phyloP scores from a whole-genome alignment of 2,888 invertebrate species.

The Lamellibrachia satsuma region DNA sequence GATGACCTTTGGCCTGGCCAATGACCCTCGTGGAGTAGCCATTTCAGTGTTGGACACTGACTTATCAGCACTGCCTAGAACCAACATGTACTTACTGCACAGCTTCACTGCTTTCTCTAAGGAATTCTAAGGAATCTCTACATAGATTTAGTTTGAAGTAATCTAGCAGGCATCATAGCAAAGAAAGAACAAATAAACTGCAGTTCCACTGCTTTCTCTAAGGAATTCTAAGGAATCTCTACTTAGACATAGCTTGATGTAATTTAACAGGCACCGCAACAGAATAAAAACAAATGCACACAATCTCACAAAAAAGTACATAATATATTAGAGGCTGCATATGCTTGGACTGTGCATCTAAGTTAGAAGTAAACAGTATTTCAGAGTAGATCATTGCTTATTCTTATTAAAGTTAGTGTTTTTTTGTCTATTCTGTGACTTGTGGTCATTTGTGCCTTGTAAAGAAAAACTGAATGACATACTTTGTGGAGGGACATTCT shows the following conservation, averaged over 20 bases:
- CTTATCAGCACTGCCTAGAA: not conserved
- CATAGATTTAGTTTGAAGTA: no score
- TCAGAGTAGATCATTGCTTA: not conserved
- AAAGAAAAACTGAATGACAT: not conserved
- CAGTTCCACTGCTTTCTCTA: not conserved
- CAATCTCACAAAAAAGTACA: not conserved
- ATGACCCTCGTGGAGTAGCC: not conserved
- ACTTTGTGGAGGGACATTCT: not conserved
- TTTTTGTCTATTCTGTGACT: not conserved
- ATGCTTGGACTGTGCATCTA: not conserved
- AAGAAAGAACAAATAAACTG: not conserved
- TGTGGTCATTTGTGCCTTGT: not conserved
- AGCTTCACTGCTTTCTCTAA: not conserved
- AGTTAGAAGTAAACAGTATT: not conserved
- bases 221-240: no score
- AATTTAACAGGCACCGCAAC: no score
- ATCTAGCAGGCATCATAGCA: no score
- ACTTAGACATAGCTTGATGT: no score
- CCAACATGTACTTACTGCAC: not conserved
- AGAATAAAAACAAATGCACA: not conserved
- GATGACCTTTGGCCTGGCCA: not conserved
- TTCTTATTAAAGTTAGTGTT: not conserved
- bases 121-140: not conserved
- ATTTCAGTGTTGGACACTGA: not conserved
- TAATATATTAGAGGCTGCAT: not conserved